These are phyloP conservation scores for Tanytarsus gracilentus DNA, from an alignment of 2,888 invertebrate genomes.

Conservation along the genomic window DNA sequence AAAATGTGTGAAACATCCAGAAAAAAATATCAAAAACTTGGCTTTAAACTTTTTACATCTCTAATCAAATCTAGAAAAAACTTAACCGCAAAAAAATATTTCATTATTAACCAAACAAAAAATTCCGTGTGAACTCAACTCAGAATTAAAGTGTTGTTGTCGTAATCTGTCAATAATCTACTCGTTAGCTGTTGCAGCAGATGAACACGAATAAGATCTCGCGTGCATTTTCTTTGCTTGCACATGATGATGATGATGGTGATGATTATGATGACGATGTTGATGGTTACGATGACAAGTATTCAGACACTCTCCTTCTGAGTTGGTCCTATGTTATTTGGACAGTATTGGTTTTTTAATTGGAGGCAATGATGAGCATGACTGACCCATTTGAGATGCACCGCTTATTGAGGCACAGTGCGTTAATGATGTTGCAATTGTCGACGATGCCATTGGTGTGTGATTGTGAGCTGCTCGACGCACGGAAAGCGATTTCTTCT, in stretches of 20 bases:
- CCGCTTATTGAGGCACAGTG: slow-evolving; percentile 9
- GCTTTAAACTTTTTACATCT: too few relatives aligned
- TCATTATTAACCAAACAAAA: too few relatives aligned
- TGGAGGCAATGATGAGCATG: slow-evolving; percentile 28
- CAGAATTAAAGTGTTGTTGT: too few relatives aligned
- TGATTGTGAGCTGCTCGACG: slow-evolving; percentile 20
- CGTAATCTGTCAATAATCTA: too few relatives aligned
- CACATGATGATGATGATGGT: not conserved
- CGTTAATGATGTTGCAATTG: not conserved
- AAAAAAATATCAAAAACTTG: too few relatives aligned
- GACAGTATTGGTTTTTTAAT: slow-evolving; percentile 24
- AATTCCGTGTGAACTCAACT: too few relatives aligned
- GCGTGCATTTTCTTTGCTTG: not conserved
- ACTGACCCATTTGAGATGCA: slow-evolving; percentile 4
- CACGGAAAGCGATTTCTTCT: slow-evolving; percentile 30
- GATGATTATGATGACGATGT: slow-evolving; percentile 4
- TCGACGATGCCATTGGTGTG: slow-evolving; percentile 27
- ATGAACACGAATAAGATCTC: slow-evolving; percentile 22
- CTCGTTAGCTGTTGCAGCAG: slow-evolving; percentile 18
- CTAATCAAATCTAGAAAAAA: too few relatives aligned
- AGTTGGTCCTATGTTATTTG: slow-evolving; percentile 30
- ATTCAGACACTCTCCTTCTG: slow-evolving; percentile 29
- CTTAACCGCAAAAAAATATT: too few relatives aligned
- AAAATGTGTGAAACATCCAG: too few relatives aligned
- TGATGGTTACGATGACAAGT: slow-evolving; percentile 10